Evolutionary conservation across 2,797 vertebrate species (phyloP), one percentile per base, ranked within the genome.

Genomic region (Poecilia gillii): DNA sequence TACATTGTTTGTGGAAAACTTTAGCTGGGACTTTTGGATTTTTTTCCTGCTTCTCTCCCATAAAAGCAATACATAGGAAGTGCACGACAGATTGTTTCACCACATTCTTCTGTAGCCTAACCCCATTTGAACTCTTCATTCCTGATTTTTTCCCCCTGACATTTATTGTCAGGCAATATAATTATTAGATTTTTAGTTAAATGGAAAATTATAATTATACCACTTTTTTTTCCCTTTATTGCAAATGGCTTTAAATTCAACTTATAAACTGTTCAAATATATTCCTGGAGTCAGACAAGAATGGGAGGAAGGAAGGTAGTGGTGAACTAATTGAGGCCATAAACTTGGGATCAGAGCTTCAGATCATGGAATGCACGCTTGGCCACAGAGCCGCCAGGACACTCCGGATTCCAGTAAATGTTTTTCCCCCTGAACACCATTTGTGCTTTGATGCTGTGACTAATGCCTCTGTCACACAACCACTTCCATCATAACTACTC

Each of bases 371-470:
- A 80, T 90, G 87, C 55, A 74, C 43, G 81, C 86, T 68, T 55
- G 55, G 68, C 88, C 88, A 74, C 92, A 91, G 74, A 87, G 84
- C 78, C 11, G 71, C 72, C 68, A 55, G 82, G 88, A 90, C 85
- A 86, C 87, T 76, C 81, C 8, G 72, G 81, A 76, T 94, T 94
- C 91, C 93, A 84, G 91, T 93, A 93, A 94, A 83, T 71, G 74
- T 84, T 84, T 87, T 88, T 81, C 57, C 83, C 81, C 84, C 73
- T 74, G 85, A 85, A 87, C 88, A 86, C 85, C 82, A 74, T 87
- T 81, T 76, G 55, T 74, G 45, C 93, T 93, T 93, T 93, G 91
- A 93, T 87, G 84, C 82, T 78, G 82, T 93, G 94, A 94, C 89
- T 93, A 87, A 94, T 39, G n/a, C 73, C 85, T 76, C 81, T 49